Percentiles rank a stretch among this genome's conserved stretches.
phyloP scores from a whole-genome alignment of 2,113 vertebrate genomes.

The Oophaga pumilio region DNA sequence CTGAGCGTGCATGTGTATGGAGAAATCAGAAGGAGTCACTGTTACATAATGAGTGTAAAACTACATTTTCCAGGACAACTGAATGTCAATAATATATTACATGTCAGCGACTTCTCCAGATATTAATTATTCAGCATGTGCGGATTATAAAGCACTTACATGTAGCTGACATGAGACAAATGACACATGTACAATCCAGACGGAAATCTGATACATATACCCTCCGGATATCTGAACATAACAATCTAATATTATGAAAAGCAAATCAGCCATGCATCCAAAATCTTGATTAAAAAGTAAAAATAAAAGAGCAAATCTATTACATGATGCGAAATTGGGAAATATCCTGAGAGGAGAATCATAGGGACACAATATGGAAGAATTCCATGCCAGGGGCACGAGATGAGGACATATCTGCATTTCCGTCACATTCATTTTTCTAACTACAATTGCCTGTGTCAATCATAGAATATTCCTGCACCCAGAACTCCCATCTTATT shows the following conservation, averaged over 20 bases:
- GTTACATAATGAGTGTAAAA: too few species aligned
- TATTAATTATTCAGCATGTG: background rate
- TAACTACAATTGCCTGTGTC: background rate
- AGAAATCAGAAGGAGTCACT: too few species aligned
- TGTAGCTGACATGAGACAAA: conserved; percentile 19
- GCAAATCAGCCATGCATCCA: conserved; percentile 16
- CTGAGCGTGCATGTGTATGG: too few species aligned
- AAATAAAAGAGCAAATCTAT: background rate
- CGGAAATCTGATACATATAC: background rate
- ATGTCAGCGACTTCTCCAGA: too few species aligned
- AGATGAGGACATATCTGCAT: background rate
- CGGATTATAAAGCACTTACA: background rate
- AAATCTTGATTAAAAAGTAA: conserved; percentile 11
- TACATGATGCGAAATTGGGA: background rate
- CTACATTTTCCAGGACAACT: too few species aligned
- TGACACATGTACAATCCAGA: background rate
- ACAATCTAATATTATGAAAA: background rate
- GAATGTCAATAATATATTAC: background rate
- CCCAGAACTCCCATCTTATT: background rate
- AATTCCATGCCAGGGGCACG: background rate
- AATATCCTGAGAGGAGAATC: conserved; percentile 1
- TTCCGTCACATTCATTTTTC: background rate
- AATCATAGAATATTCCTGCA: background rate
- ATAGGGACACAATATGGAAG: background rate
- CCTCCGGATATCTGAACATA: conserved; percentile 10